A percentile compares a stretch with the other conserved stretches of the same genome.
phyloP scores from a whole-genome alignment of 2,797 vertebrate species.

The Rhinoraja longicauda region DNA sequence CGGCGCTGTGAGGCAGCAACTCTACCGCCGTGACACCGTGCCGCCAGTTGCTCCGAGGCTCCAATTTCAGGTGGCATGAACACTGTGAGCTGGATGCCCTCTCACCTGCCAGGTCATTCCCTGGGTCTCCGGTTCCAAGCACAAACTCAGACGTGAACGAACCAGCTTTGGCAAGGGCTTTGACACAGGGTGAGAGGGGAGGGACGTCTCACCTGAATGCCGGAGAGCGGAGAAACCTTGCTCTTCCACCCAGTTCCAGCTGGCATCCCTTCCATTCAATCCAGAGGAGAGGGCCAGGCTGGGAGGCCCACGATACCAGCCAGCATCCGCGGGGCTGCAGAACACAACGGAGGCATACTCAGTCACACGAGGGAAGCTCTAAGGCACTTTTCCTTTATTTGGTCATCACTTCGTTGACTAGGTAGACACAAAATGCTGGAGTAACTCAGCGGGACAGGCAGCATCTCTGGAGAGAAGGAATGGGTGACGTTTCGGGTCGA shows the following conservation, averaged over 20 bases:
- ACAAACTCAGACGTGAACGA: background rate
- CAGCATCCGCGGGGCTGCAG: slow-evolving; percentile 55
- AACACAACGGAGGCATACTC: slow-evolving; percentile 35
- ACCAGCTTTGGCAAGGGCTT: background rate
- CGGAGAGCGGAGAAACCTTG: slow-evolving; percentile 91
- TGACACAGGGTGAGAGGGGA: background rate
- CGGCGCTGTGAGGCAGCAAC: too few species aligned
- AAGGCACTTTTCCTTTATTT: background rate
- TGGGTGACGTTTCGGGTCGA: too few species aligned
- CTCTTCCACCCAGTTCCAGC: slow-evolving; percentile 75
- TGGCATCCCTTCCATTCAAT: slow-evolving; percentile 63
- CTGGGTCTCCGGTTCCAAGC: too few species aligned
- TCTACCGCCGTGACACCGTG: too few species aligned
- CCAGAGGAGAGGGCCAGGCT: slow-evolving; percentile 50
- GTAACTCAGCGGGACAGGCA: too few species aligned
- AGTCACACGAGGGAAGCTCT: background rate
- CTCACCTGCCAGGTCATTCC: too few species aligned
- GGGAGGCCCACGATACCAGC: slow-evolving; percentile 58
- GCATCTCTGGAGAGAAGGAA: too few species aligned
- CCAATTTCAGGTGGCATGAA: too few species aligned
- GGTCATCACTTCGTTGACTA: background rate
- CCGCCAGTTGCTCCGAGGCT: too few species aligned
- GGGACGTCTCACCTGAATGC: slow-evolving; percentile 68
- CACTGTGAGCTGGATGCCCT: too few species aligned
- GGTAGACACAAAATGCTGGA: too few species aligned